A percentile compares a stretch with the other conserved stretches of the same genome.
phyloP scores from a whole-genome alignment of 2,888 invertebrate genomes.

The Cataglyphis cursor region DNA sequence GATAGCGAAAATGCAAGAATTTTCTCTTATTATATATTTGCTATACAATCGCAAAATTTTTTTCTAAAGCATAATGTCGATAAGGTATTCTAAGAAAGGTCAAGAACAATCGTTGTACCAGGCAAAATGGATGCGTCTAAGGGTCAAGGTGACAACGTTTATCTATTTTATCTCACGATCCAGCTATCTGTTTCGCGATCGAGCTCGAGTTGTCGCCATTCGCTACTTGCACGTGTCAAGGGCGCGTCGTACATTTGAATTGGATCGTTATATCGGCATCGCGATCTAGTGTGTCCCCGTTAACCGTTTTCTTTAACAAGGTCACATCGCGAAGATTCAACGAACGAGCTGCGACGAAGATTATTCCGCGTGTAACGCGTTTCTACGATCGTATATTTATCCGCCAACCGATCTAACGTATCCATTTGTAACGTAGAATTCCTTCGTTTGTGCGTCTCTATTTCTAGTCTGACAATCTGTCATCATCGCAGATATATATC shows the following conservation, averaged over 20 bases:
- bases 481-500: neutral
- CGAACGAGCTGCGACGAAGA: constrained; percentile 32
- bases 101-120: neutral
- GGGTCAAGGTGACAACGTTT: constrained; percentile 20
- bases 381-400: constrained; percentile 55
- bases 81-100: neutral
- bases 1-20: neutral
- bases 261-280: constrained; percentile 47
- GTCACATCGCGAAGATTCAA: constrained; percentile 48
- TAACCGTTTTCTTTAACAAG: constrained; percentile 59
- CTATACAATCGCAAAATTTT: neutral
- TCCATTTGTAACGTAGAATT: constrained; percentile 9
- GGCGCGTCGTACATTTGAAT: constrained; percentile 53
- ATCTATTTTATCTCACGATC: neutral
- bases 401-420: constrained; percentile 9
- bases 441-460: neutral
- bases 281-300: constrained; percentile 59
- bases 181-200: constrained; percentile 24
- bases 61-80: neutral
- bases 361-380: constrained; percentile 20
- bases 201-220: constrained; percentile 6
- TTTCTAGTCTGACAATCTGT: neutral
- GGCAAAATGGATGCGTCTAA: neutral
- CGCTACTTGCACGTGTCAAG: constrained; percentile 56
- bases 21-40: neutral